These are phyloP conservation scores for Peromyscus attwateri DNA, from an alignment of 2,797 vertebrate genomes.

Conservation along the genomic window DNA sequence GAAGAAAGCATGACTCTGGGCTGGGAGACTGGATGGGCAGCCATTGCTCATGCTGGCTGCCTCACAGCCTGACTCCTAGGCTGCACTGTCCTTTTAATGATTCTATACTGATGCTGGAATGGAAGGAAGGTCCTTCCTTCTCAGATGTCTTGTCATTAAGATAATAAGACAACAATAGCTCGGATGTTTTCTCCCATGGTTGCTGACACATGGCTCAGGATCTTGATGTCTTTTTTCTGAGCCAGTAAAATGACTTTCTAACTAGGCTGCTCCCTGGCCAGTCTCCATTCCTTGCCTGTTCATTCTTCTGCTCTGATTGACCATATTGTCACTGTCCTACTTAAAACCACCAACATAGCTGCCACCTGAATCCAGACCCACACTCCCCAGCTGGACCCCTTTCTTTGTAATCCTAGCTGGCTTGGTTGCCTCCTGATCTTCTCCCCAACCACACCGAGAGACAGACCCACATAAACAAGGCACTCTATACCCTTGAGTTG, in stretches of 20 bases:
- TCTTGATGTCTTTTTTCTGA: not conserved
- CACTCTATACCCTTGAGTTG: not conserved
- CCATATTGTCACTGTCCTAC: not conserved
- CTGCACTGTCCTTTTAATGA: not conserved
- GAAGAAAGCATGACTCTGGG: not conserved
- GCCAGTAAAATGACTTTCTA: not conserved
- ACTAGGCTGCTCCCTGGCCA: not conserved
- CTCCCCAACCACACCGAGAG: not conserved
- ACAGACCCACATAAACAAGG: not conserved
- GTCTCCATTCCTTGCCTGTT: not conserved
- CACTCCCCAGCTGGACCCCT: not conserved
- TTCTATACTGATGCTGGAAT: not conserved
- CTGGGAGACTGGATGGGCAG: not conserved
- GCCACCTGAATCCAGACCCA: not conserved
- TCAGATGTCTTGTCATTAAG: conserved; percentile 37
- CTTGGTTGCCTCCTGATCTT: not conserved
- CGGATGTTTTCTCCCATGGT: not conserved
- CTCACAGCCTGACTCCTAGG: not conserved
- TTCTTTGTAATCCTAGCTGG: not conserved
- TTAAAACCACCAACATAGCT: not conserved
- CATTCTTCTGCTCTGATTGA: not conserved
- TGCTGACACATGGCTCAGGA: not conserved
- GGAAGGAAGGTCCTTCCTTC: conserved; percentile 10
- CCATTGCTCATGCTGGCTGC: not conserved
- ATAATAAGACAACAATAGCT: not conserved